Percentiles rank a stretch among this genome's conserved stretches.
phyloP scores from a whole-genome alignment of 2,113 vertebrate species.

The Eupsittula cactorum region DNA sequence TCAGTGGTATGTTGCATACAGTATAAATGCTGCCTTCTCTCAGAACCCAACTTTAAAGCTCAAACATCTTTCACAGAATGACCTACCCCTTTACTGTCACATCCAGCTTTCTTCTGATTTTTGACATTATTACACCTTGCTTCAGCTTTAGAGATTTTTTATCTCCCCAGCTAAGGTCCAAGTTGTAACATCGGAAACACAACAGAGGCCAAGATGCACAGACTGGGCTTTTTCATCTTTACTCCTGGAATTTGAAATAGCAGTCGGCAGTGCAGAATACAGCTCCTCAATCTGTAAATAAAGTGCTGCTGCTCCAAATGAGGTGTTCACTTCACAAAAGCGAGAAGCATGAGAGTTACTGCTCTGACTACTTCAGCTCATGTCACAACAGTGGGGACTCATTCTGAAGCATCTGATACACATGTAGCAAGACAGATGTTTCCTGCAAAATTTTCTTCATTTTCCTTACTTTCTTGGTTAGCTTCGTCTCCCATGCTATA shows the following conservation, averaged over 20 bases:
- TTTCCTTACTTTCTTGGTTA: constrained; percentile 56
- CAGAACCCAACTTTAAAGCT: neutral
- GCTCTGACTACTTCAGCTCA: constrained; percentile 15
- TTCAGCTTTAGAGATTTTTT: constrained; percentile 4
- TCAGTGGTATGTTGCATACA: neutral
- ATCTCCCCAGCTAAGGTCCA: neutral
- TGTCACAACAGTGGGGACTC: constrained; percentile 62
- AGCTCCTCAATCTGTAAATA: constrained; percentile 18
- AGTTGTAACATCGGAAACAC: constrained; percentile 52
- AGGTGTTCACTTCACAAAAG: constrained; percentile 71
- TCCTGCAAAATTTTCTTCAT: constrained; percentile 60
- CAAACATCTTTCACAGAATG: neutral
- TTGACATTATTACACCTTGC: neutral
- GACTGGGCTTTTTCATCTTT: constrained; percentile 71
- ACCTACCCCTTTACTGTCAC: neutral
- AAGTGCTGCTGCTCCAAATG: constrained; percentile 65
- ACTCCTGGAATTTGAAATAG: constrained; percentile 19
- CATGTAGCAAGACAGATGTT: constrained; percentile 53
- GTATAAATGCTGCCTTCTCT: neutral
- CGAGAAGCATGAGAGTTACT: constrained; percentile 46
- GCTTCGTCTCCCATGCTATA: constrained; percentile 40
- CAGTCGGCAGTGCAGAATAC: neutral
- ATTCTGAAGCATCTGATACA: constrained; percentile 70
- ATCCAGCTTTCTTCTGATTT: neutral
- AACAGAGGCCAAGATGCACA: constrained; percentile 67